phyloP scores from a whole-genome alignment of 2,113 vertebrate species.

The Anthoscopus minutus region DNA sequence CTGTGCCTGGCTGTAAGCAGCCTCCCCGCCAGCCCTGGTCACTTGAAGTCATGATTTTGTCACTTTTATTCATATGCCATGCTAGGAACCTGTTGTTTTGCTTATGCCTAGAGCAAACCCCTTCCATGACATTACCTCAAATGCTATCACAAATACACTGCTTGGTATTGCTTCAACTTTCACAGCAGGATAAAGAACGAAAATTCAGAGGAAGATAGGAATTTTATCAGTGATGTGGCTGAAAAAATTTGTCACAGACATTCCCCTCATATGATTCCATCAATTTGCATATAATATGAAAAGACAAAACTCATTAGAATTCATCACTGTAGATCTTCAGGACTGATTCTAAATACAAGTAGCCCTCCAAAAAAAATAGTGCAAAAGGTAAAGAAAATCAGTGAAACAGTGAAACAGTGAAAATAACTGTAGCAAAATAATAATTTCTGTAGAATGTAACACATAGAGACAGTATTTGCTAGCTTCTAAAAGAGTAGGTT shows the following conservation, averaged over 20 bases:
- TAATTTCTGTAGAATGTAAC: neutral
- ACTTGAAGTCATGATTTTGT: neutral
- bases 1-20: neutral
- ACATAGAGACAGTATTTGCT: neutral
- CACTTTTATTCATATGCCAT: neutral
- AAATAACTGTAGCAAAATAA: neutral
- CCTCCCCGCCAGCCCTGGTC: neutral
- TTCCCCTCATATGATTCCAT: neutral
- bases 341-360: neutral
- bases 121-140: neutral
- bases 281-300: neutral
- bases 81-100: neutral
- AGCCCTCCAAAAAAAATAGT: neutral
- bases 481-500: neutral
- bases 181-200: neutral
- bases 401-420: no score
- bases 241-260: neutral
- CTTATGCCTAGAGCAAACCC: neutral
- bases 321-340: neutral
- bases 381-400: neutral
- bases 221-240: neutral
- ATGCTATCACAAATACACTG: neutral
- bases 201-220: neutral
- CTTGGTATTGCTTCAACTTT: neutral
- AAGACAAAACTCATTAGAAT: neutral